Percentiles rank a stretch among this genome's conserved stretches.
Conservation (phyloP, 2,888 invertebrate genomes). For the Seira sanloemensis region DNA sequence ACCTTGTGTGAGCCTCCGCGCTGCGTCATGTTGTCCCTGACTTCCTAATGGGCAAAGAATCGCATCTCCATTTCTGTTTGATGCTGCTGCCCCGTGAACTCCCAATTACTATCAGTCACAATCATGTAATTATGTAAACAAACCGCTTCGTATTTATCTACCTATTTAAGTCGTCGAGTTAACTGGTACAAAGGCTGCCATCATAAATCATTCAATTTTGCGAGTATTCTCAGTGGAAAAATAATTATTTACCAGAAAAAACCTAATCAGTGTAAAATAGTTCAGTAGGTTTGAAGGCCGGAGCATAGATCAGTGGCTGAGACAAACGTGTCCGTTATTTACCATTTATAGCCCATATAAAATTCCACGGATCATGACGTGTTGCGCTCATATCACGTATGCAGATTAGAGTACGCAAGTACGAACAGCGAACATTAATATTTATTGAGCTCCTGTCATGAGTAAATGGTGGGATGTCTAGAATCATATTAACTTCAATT, state of each 20-base stretch:
- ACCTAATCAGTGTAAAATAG: not conserved
- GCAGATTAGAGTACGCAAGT: not conserved
- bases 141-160: no score
- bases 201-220: not conserved
- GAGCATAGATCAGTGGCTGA: not conserved
- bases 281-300: not conserved
- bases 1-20: no score
- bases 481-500: not conserved
- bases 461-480: not conserved
- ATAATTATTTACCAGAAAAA: not conserved
- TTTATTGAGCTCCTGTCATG: not conserved
- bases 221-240: not conserved
- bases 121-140: no score
- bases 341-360: no score
- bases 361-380: not conserved
- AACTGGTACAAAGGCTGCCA: not conserved
- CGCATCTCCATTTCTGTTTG: no score
- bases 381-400: not conserved
- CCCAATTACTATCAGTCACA: no score
- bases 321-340: not conserved
- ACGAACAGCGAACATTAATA: not conserved
- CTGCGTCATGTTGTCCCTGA: no score
- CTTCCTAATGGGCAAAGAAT: no score
- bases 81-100: no score
- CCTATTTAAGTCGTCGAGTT: not conserved